phyloP scores from a whole-genome alignment of 2,888 invertebrate genomes.

The Cheilosia variabilis region DNA sequence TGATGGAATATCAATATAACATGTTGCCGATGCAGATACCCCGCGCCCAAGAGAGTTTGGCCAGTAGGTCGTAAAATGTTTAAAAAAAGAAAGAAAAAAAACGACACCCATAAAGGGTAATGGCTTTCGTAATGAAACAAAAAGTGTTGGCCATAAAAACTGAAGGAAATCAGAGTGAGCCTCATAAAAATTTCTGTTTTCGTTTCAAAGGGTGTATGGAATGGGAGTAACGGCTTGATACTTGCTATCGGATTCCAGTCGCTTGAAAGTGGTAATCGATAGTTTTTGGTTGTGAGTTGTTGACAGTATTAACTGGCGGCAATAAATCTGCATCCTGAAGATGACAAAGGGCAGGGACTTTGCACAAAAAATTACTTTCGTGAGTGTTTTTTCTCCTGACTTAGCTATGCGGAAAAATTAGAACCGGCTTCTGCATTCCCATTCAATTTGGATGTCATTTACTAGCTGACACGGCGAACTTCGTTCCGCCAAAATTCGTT shows the following conservation, averaged over 20 bases:
- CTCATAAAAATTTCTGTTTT: conserved; percentile 31
- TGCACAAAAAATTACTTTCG: no score
- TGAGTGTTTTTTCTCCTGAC: no score
- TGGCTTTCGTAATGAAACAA: conserved; percentile 66
- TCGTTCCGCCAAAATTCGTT: no score
- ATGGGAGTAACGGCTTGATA: background rate
- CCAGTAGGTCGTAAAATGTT: conserved; percentile 53
- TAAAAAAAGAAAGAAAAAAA: conserved; percentile 33
- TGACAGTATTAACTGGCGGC: conserved; percentile 2
- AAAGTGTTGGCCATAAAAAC: conserved; percentile 63
- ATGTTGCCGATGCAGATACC: conserved; percentile 28
- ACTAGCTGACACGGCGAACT: no score
- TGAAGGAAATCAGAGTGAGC: conserved; percentile 45
- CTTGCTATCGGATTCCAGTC: background rate
- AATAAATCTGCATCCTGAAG: background rate
- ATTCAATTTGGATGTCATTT: no score
- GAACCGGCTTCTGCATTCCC: no score
- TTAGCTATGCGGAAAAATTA: no score
- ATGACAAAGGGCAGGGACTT: no score
- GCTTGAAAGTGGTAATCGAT: conserved; percentile 8
- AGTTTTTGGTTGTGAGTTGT: background rate
- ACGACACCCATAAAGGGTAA: conserved; percentile 60
- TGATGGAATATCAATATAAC: conserved; percentile 48
- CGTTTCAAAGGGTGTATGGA: no score
- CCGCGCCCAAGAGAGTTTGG: conserved; percentile 17